phyloP scores from a whole-genome alignment of 2,888 invertebrate species.

The Maniola hyperantus region DNA sequence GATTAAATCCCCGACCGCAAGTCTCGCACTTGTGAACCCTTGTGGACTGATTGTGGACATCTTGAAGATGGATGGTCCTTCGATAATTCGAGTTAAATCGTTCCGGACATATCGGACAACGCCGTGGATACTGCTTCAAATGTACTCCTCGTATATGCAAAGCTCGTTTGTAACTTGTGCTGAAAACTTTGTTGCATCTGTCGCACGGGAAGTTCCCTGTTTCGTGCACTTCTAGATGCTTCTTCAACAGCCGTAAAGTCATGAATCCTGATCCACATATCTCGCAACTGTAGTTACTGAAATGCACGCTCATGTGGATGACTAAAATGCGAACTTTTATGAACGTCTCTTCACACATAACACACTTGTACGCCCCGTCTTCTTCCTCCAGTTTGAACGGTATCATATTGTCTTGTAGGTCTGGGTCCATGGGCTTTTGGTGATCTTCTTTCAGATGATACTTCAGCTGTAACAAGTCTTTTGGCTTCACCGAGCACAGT shows the following conservation, averaged over 20 bases:
- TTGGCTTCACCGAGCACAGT: conserved; percentile 55
- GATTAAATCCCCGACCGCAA: conserved; percentile 70
- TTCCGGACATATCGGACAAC: conserved; percentile 75
- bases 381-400: conserved; percentile 65
- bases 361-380: conserved; percentile 64
- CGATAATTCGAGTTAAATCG: conserved; percentile 75
- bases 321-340: conserved; percentile 72
- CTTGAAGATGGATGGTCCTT: conserved; percentile 73
- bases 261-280: conserved; percentile 75
- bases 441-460: conserved; percentile 64
- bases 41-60: conserved; percentile 73
- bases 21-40: conserved; percentile 74
- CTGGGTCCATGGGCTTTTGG: conserved; percentile 62
- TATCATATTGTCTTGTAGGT: conserved; percentile 72
- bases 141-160: conserved; percentile 72
- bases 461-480: conserved; percentile 59
- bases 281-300: conserved; percentile 76
- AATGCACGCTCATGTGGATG: conserved; percentile 77
- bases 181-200: conserved; percentile 68
- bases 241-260: conserved; percentile 70
- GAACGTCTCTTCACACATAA: conserved; percentile 66
- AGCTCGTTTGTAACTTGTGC: conserved; percentile 67
- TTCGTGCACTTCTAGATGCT: conserved; percentile 75
- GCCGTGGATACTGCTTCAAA: conserved; percentile 66
- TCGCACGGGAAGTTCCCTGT: conserved; percentile 72